Evolutionary conservation across 2,797 vertebrate species (phyloP), one percentile per base, ranked within the genome.

Genomic region (Sebastes miniatus): DNA sequence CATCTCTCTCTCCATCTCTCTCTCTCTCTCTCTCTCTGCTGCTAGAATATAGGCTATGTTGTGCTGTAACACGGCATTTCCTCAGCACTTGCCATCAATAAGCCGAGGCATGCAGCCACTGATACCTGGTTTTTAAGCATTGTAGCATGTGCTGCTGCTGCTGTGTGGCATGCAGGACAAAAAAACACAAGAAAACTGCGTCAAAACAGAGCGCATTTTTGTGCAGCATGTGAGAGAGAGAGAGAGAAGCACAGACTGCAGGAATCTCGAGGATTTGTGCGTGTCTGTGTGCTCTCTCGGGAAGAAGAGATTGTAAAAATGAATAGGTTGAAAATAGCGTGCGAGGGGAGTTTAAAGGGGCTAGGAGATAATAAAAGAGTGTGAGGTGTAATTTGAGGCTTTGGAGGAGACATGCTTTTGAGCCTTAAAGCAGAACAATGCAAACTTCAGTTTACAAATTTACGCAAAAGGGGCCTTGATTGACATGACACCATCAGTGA

Each of bases 301-400:
- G 94, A 93, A 94, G 91, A 79, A 81, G 85, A 91, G 93, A 93
- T 93, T 93, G 94, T 93, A 95, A 95, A 95, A 95, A 95, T 90
- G 95, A 94, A 96, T 94, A 93, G 93, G 94, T 95, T 92, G 93
- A 92, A 95, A 95, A 95, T 94, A 93, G 93, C 95, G 95, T 94
- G 93, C 88, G 88, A 90, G 93, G 80, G 89, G 91, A 95, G 95
- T 94, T 94, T 94, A 89, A 92, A 94, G 91, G 90, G 92, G 90
- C 93, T 90, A 86, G 64, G 84, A 93, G 93, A 94, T 95, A 90
- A 95, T 96, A 95, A 91, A 95, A 94, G 90, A 92, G 92, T 82
- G 77, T 83, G 91, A 39, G 36, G 85, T 91, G 93, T 92, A 93
- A 93, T 93, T 92, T 92, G 91, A 90, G 89, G 92, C 88, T 89